Conservation (phyloP, 2,113 vertebrate genomes). For the Puntigrus tetrazona region DNA sequence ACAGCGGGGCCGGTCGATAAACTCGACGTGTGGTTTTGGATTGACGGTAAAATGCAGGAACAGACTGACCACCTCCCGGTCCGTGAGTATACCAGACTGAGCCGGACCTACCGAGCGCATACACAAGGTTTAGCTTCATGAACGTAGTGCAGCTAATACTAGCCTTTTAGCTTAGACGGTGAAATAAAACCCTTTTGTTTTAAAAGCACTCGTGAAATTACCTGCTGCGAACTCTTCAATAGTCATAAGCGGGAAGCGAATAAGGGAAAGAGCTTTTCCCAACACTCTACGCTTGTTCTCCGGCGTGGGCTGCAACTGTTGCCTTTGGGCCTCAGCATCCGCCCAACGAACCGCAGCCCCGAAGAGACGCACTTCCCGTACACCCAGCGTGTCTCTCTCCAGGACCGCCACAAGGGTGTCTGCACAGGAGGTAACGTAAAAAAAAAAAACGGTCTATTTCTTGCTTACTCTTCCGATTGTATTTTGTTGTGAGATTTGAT, state of each 20-base stretch:
- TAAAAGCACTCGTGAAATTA: constrained; percentile 55
- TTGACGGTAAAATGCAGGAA: constrained; percentile 90
- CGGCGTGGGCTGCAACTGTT: constrained; percentile 82
- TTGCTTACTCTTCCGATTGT: not conserved
- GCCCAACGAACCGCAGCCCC: constrained; percentile 86
- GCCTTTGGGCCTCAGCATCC: constrained; percentile 83
- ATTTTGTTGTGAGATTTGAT: not conserved
- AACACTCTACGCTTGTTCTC: constrained; percentile 86
- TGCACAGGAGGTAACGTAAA: constrained; percentile 57
- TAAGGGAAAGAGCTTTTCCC: constrained; percentile 83
- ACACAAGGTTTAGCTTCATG: not conserved
- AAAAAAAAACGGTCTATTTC: no score
- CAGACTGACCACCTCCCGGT: constrained; percentile 86
- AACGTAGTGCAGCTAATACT: not conserved
- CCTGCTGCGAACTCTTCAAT: constrained; percentile 92
- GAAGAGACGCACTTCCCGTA: constrained; percentile 86
- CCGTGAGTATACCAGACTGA: constrained; percentile 87
- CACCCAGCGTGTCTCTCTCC: constrained; percentile 85
- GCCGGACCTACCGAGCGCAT: constrained; percentile 76
- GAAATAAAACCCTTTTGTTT: no score
- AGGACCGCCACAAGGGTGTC: constrained; percentile 87
- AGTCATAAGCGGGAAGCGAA: constrained; percentile 90
- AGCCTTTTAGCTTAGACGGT: not conserved
- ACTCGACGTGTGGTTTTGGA: constrained; percentile 86
- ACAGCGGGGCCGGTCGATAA: constrained; percentile 87